Conservation (phyloP, 2,888 invertebrate species). For the Leptarthrus brevirostris region DNA sequence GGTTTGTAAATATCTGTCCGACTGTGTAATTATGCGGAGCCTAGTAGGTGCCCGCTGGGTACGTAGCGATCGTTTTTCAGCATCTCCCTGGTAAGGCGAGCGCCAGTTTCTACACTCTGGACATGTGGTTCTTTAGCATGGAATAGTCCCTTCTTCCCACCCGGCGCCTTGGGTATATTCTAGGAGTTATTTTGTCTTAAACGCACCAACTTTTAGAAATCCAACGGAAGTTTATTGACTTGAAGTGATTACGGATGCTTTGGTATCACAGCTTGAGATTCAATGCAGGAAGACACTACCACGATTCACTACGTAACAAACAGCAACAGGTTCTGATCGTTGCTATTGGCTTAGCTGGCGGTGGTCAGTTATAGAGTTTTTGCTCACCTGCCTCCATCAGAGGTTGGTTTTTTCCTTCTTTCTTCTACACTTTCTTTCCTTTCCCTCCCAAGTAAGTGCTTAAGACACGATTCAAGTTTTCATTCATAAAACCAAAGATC, state of each 20-base stretch:
- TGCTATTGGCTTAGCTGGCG: constrained; percentile 14
- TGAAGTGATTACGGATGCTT: constrained; percentile 48
- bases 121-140: not conserved
- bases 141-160: not conserved
- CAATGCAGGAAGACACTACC: constrained; percentile 22
- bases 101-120: constrained; percentile 4
- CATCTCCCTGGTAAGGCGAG: not conserved
- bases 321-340: constrained; percentile 25
- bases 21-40: constrained; percentile 45
- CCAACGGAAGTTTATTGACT: constrained; percentile 49
- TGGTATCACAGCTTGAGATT: constrained; percentile 29
- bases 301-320: constrained; percentile 29
- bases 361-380: constrained; percentile 46
- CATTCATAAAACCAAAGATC: constrained; percentile 49
- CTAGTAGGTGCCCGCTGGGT: constrained; percentile 45
- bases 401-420: constrained; percentile 15
- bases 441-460: constrained; percentile 8
- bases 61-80: constrained; percentile 32
- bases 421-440: not conserved
- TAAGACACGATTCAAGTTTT: constrained; percentile 36
- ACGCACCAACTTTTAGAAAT: constrained; percentile 38
- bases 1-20: constrained; percentile 44
- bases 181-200: constrained; percentile 7
- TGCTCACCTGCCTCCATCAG: constrained; percentile 18
- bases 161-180: not conserved